A percentile compares a stretch with the other conserved stretches of the same genome.
Evolutionary conservation across 2,888 invertebrate genomes (phyloP).

Genomic region (Mesoligia furuncula): DNA sequence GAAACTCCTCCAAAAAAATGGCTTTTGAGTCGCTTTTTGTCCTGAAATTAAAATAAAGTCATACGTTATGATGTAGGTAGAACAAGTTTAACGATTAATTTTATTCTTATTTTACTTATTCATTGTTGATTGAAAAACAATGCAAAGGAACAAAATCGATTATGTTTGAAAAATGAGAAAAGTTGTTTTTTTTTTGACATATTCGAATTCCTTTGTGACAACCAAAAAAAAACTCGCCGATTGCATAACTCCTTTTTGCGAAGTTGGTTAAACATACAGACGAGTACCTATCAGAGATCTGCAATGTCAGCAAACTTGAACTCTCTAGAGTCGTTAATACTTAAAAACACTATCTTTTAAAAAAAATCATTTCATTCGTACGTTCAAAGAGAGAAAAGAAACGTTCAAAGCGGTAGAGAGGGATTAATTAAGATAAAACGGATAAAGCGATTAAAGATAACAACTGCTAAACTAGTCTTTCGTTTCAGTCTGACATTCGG

Average conservation of each 20-base stretch:
- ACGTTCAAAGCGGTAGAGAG: conserved; percentile 33
- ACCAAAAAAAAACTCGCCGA: background rate
- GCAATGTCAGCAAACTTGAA: conserved; percentile 3
- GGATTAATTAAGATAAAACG: conserved; percentile 66
- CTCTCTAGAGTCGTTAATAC: background rate
- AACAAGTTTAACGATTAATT: background rate
- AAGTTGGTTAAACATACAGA: background rate
- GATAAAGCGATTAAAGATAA: conserved; percentile 54
- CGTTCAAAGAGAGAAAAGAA: conserved; percentile 39
- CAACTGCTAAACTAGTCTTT: conserved; percentile 20
- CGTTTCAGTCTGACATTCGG: conserved; percentile 17
- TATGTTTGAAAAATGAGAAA: too few species aligned
- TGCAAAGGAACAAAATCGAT: background rate
- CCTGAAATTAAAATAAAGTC: background rate
- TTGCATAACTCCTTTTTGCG: background rate
- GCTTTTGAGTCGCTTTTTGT: background rate
- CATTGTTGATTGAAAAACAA: background rate
- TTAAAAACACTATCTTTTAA: too few species aligned
- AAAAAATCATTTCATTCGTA: too few species aligned
- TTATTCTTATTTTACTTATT: background rate
- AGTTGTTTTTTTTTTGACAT: background rate
- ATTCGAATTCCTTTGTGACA: background rate
- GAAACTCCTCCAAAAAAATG: background rate
- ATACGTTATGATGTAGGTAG: background rate
- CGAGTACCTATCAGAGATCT: background rate